These are phyloP conservation scores for Biston stratarius DNA, from an alignment of 2,888 invertebrate genomes.

Conservation along the genomic window DNA sequence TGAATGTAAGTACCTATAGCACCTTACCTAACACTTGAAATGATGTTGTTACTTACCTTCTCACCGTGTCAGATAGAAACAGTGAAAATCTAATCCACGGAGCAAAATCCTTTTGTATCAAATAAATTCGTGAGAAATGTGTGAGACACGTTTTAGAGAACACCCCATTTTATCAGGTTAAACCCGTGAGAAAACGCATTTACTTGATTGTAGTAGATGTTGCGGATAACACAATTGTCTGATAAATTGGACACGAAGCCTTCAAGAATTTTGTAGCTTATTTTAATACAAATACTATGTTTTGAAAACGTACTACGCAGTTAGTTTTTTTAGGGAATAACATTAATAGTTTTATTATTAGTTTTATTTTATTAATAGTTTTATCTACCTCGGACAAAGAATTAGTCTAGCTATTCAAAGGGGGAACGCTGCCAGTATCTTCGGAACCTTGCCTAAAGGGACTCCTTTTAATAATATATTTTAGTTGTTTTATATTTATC, in stretches of 20 bases:
- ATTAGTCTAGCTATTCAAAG: no score
- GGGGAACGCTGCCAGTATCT: no score
- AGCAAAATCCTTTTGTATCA: slow-evolving; percentile 27
- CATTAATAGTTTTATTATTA: background rate
- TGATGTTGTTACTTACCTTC: background rate
- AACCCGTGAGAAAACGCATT: slow-evolving; percentile 48
- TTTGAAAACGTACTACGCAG: no score
- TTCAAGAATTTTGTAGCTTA: slow-evolving; percentile 30
- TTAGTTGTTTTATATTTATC: no score
- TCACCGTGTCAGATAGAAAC: background rate
- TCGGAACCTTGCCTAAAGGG: no score
- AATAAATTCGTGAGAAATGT: slow-evolving; percentile 29
- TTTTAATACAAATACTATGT: background rate
- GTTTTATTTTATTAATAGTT: no score
- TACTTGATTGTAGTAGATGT: slow-evolving; percentile 48
- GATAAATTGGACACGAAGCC: slow-evolving; percentile 29
- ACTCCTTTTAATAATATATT: no score
- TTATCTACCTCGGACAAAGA: no score
- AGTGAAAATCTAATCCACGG: slow-evolving; percentile 26
- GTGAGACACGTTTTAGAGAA: slow-evolving; percentile 32
- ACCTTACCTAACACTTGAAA: background rate
- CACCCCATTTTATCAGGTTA: slow-evolving; percentile 46
- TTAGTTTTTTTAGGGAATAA: no score
- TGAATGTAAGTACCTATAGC: no score
- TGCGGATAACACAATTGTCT: slow-evolving; percentile 43